These are phyloP conservation scores for Hirtodrosophila cameraria DNA, from an alignment of 2,888 invertebrate genomes.

Conservation along the genomic window DNA sequence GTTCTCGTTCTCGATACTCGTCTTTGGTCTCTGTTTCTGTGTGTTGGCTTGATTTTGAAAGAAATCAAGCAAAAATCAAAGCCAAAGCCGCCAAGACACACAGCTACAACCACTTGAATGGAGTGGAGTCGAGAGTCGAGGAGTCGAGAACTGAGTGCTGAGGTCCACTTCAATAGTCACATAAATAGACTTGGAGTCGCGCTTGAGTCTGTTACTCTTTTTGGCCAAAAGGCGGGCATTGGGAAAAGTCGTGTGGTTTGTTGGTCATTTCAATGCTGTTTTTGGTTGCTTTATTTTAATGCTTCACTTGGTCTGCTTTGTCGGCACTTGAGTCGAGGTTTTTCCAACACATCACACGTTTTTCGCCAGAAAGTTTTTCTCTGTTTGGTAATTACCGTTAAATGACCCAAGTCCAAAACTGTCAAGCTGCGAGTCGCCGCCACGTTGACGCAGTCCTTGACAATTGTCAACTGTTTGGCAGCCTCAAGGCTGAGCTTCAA, in stretches of 20 bases:
- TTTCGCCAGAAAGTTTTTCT: slow-evolving; percentile 62
- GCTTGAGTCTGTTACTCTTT: slow-evolving; percentile 53
- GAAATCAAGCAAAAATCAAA: slow-evolving; percentile 83
- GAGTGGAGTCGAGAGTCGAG: slow-evolving; percentile 27
- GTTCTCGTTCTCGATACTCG: too few relatives aligned
- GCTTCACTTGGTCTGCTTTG: slow-evolving; percentile 72
- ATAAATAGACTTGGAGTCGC: slow-evolving; percentile 75
- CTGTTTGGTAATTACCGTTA: slow-evolving; percentile 73
- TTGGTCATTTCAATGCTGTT: slow-evolving; percentile 32
- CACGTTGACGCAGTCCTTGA: slow-evolving; percentile 66
- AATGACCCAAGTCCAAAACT: slow-evolving; percentile 66
- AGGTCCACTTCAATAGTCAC: slow-evolving; percentile 75
- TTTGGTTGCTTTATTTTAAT: slow-evolving; percentile 67
- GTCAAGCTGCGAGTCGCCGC: slow-evolving; percentile 47
- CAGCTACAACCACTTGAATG: slow-evolving; percentile 23
- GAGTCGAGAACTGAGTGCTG: slow-evolving; percentile 7
- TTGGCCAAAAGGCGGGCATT: slow-evolving; percentile 14
- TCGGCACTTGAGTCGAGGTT: slow-evolving; percentile 66
- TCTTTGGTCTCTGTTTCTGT: background rate
- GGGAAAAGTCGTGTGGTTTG: slow-evolving; percentile 69
- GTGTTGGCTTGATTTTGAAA: slow-evolving; percentile 73
- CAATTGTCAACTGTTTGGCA: slow-evolving; percentile 68
- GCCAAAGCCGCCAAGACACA: slow-evolving; percentile 73
- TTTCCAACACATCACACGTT: slow-evolving; percentile 45
- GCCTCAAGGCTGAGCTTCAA: slow-evolving; percentile 66